phyloP scores from a whole-genome alignment of 2,888 invertebrate species.

The Stramonita haemastoma region DNA sequence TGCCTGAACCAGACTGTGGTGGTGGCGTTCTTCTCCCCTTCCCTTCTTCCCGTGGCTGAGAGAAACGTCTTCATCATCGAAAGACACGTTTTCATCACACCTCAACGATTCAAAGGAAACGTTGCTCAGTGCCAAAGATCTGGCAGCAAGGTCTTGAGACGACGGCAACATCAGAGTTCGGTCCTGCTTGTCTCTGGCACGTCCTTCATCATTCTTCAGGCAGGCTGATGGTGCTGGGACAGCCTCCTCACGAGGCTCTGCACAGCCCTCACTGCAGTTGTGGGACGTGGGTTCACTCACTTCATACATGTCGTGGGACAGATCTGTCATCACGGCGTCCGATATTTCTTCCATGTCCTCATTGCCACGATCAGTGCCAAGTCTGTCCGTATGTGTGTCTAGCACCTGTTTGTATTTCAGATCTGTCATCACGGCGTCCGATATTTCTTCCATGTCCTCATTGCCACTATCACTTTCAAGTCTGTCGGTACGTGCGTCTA shows the following conservation, averaged over 20 bases:
- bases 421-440: constrained; percentile 41
- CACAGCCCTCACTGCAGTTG: not conserved
- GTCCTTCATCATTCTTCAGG: not conserved
- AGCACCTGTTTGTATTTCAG: too few relatives aligned
- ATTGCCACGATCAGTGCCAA: not conserved
- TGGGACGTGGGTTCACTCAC: not conserved
- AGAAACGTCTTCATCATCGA: constrained; percentile 12
- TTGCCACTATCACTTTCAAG: not conserved
- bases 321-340: constrained; percentile 41
- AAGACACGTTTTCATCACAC: constrained; percentile 18
- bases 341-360: constrained; percentile 31
- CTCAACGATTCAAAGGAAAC: constrained; percentile 32
- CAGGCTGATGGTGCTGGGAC: not conserved
- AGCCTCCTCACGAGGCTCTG: not conserved
- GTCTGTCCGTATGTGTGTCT: not conserved
- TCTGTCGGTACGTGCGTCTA: not conserved
- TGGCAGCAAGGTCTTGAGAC: not conserved
- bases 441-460: constrained; percentile 31
- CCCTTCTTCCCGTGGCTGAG: not conserved
- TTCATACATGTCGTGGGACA: constrained; percentile 41
- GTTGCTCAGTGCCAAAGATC: not conserved
- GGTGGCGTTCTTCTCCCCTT: not conserved
- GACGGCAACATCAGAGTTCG: not conserved
- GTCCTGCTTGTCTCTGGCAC: not conserved
- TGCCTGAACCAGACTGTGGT: not conserved